A percentile compares a stretch with the other conserved stretches of the same genome.
phyloP scores from a whole-genome alignment of 2,888 invertebrate genomes.

The Andrena haemorrhoa region DNA sequence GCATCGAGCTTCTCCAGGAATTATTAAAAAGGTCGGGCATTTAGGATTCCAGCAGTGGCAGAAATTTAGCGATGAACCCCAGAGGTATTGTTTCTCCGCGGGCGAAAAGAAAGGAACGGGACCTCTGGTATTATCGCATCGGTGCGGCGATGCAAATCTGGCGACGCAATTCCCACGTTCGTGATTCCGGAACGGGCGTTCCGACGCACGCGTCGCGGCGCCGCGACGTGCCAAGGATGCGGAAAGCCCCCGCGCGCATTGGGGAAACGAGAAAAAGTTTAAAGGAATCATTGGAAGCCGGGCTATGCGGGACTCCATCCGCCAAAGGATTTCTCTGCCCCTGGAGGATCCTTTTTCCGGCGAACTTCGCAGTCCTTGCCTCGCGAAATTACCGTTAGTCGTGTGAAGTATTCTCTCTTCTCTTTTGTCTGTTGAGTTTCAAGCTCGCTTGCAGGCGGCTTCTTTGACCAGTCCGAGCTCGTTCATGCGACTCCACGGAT shows the following conservation, averaged over 20 bases:
- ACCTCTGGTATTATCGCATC: slow-evolving; percentile 51
- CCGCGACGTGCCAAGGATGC: slow-evolving; percentile 51
- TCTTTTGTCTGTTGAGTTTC: slow-evolving; percentile 26
- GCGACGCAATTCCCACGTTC: slow-evolving; percentile 51
- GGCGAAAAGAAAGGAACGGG: background rate
- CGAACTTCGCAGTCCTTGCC: slow-evolving; percentile 44
- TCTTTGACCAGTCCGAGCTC: slow-evolving; percentile 1
- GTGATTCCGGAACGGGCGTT: slow-evolving; percentile 38
- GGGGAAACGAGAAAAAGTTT: slow-evolving; percentile 57
- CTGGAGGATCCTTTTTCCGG: slow-evolving; percentile 43
- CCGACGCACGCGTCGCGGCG: slow-evolving; percentile 35
- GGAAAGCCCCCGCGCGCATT: slow-evolving; percentile 28
- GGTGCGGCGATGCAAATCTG: slow-evolving; percentile 57
- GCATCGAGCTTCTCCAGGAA: background rate
- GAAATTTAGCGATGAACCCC: background rate
- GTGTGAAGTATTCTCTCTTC: slow-evolving; percentile 7
- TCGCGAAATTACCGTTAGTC: slow-evolving; percentile 53
- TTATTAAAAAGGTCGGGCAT: background rate
- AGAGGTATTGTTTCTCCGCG: slow-evolving; percentile 1
- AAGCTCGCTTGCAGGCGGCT: slow-evolving; percentile 41
- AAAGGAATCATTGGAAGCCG: slow-evolving; percentile 55
- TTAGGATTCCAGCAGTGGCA: background rate
- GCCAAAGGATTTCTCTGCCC: slow-evolving; percentile 46
- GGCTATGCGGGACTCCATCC: slow-evolving; percentile 52
- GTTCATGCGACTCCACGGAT: background rate